Conservation (phyloP, 1,140 invertebrate genomes). For the Proales similis region DNA sequence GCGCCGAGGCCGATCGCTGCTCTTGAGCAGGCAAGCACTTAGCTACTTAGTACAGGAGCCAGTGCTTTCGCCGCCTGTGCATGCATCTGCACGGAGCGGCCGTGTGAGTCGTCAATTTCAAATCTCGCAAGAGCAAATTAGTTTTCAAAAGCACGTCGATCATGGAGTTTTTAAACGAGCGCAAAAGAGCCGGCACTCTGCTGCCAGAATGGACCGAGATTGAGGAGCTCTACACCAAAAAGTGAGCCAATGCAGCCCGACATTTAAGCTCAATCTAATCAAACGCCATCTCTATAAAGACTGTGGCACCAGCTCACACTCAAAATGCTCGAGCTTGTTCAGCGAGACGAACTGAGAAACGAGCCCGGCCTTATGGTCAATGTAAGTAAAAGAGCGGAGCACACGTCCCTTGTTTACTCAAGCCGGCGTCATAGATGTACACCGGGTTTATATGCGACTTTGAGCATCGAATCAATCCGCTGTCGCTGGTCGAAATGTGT, state of each 20-base stretch:
- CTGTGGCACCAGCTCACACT: slow-evolving; percentile 93
- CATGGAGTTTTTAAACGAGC: slow-evolving; percentile 38
- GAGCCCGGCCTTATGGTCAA: slow-evolving; percentile 57
- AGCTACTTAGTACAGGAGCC: too few relatives aligned
- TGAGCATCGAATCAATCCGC: slow-evolving; percentile 88
- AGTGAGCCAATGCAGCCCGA: background rate
- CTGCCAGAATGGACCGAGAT: slow-evolving; percentile 22
- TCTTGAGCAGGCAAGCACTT: too few relatives aligned
- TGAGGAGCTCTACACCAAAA: slow-evolving; percentile 24
- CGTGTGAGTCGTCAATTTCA: too few relatives aligned
- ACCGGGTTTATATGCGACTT: slow-evolving; percentile 82
- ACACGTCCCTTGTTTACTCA: slow-evolving; percentile 37
- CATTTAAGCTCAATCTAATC: background rate
- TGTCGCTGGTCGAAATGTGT: slow-evolving; percentile 80
- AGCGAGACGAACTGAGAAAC: slow-evolving; percentile 66
- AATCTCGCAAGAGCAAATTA: too few relatives aligned
- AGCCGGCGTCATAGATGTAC: slow-evolving; percentile 66
- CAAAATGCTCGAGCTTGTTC: slow-evolving; percentile 72
- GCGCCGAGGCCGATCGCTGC: too few relatives aligned
- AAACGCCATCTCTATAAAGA: slow-evolving; percentile 52
- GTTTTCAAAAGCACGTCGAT: too few relatives aligned
- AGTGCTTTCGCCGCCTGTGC: too few relatives aligned
- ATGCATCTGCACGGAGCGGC: too few relatives aligned
- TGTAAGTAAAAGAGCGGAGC: background rate
- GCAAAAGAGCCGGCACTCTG: slow-evolving; percentile 15